Base-by-base conservation (phyloP, 2,888 invertebrate species). In the Blastobasis lacticolella region DNA sequence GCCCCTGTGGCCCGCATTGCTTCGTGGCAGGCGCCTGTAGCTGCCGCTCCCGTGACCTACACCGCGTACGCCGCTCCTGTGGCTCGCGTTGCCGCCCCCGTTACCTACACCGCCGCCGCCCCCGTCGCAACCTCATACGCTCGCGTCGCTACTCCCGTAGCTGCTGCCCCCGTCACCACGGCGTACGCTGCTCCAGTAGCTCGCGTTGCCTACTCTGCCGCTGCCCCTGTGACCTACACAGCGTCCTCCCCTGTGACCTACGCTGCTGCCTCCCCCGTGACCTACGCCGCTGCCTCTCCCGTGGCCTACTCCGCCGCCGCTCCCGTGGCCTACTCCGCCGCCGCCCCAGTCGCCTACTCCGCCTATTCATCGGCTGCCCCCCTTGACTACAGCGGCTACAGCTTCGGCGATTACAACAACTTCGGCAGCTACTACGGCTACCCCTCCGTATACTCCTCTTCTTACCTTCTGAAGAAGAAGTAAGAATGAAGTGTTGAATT, bases 101-200 rank as follows among this genome's bases (percentile, higher is more conserved):
- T 65, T 37, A 62, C 68, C 1, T 59, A 59, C 46, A 54, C 50
- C 7, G 54, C 60, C 2, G 61, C 61, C 6, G 73, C 78, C 23
- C 23, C 23, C 23, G 23, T 23, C 23, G 23, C 23, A 1, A 23
- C 23, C 23, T 23, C 23, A 23, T 23, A 23, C 23, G 23, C 23
- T 23, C 0, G 71, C 75, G 0, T 78, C 3, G 42, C 52, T 10
- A 54, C 58, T 0, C 60, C 59, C 0, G 45, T 55, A 1, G 52
- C 78, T 53, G 60, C 69, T 0, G 68, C 74, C 0, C 84, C 83
- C 42, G 62, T 78, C n/a, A 63, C 74, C 4, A 71, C 79, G 8
- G 79, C 88, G 2, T 75, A 86, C 54, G 77, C 83, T 38, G 75
- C 82, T 0, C 78, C 86, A 52, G 42, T 42, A 56, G 50, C 63